These are phyloP conservation scores for Apotomis capreana DNA, from an alignment of 2,888 invertebrate species.

Conservation along the genomic window DNA sequence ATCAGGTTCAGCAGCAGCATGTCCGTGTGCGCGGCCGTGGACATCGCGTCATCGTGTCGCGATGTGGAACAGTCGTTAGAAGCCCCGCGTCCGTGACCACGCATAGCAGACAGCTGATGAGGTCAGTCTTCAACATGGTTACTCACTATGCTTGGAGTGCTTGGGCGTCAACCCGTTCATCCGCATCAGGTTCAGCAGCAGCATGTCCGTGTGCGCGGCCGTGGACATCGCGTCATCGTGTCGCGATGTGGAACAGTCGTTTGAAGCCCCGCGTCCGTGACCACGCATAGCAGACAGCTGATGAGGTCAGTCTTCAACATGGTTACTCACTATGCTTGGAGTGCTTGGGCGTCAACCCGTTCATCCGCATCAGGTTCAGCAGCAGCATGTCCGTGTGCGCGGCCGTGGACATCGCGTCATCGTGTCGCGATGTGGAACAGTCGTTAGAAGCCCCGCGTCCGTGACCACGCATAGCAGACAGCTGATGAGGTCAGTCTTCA, in stretches of 20 bases:
- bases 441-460: conserved; percentile 56
- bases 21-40: conserved; percentile 72
- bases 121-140: conserved; percentile 49
- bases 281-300: conserved; percentile 60
- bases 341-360: conserved; percentile 65
- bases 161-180: conserved; percentile 70
- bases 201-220: conserved; percentile 74
- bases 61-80: conserved; percentile 51
- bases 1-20: conserved; percentile 76
- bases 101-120: conserved; percentile 66
- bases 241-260: conserved; percentile 48
- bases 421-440: conserved; percentile 49
- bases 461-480: conserved; percentile 60
- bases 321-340: conserved; percentile 59
- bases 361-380: conserved; percentile 75
- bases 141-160: conserved; percentile 60
- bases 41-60: conserved; percentile 59
- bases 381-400: conserved; percentile 77
- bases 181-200: conserved; percentile 75
- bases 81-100: conserved; percentile 52
- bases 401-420: conserved; percentile 64
- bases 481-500: conserved; percentile 58
- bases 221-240: conserved; percentile 64
- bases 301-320: conserved; percentile 55
- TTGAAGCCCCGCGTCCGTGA: conserved; percentile 56